Percentiles rank a stretch among this genome's conserved stretches.
phyloP scores from a whole-genome alignment of 1,140 invertebrate genomes.

The Drosophila subpulchrella region DNA sequence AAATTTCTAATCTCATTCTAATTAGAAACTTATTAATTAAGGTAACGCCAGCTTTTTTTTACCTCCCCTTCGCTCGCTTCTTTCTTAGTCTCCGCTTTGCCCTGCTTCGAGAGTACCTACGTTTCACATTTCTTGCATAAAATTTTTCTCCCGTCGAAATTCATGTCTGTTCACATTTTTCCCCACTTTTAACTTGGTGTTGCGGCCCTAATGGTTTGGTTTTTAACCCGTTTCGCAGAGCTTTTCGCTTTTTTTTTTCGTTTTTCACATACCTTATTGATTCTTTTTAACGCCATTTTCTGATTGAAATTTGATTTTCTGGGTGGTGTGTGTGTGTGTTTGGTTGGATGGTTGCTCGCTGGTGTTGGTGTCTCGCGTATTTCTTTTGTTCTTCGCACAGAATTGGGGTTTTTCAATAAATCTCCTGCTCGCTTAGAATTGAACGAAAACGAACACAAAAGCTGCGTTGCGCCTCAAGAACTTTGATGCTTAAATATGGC shows the following conservation, averaged over 20 bases:
- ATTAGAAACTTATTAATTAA: constrained; percentile 61
- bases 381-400: constrained; percentile 74
- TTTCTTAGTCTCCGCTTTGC: constrained; percentile 72
- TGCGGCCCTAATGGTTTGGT: constrained; percentile 23
- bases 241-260: constrained; percentile 36
- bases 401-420: constrained; percentile 34
- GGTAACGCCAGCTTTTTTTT: constrained; percentile 56
- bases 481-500: constrained; percentile 57
- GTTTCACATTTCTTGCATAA: constrained; percentile 84
- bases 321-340: constrained; percentile 71
- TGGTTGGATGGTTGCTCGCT: constrained; percentile 62
- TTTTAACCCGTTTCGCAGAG: constrained; percentile 24
- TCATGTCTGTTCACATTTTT: constrained; percentile 48
- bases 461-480: constrained; percentile 63
- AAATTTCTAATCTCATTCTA: constrained; percentile 33
- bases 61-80: constrained; percentile 77
- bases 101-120: constrained; percentile 66
- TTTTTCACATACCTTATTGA: constrained; percentile 94
- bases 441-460: constrained; percentile 78
- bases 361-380: constrained; percentile 72
- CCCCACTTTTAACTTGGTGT: constrained; percentile 34
- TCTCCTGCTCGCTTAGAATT: constrained; percentile 25
- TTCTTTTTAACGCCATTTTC: constrained; percentile 97
- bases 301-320: constrained; percentile 84
- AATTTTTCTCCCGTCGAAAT: constrained; percentile 67